Evolutionary conservation across 2,113 vertebrate species (phyloP), one percentile per base, ranked within the genome.

Genomic region (Callionymus lyra): DNA sequence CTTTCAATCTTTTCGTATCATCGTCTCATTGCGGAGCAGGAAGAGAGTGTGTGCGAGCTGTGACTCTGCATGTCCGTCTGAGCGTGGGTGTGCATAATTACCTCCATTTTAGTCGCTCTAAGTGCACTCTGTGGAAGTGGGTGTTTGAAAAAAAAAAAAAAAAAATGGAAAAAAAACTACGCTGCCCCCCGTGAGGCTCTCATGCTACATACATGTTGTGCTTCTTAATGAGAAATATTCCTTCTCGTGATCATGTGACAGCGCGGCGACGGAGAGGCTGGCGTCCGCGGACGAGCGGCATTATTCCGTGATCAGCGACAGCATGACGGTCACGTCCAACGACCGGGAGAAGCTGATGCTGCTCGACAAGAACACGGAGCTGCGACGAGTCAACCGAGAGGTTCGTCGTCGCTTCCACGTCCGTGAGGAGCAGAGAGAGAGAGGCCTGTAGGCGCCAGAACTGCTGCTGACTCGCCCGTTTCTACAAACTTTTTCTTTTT

Each of bases 331-430:
- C 59, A 87, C 85, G 44, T 86, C 77, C 10, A 77, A 68, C 1
- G 84, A 88, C 47, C 82, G 87, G 58, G 84, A 88, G 60, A 88
- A 88, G 45, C 73, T 88, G 45, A 76, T 83, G 58, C 81, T 88
- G 11, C 82, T 89, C 35, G 85, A 86, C 74, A 85, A 60, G 65
- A 88, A 83, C 79, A 82, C 84, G 0, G 87, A 85, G 63, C 80
- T 85, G 1, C 76, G 81, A 14, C 61, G 76, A 50, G 62, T 82
- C 56, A 87, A 85, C 77, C 83, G 83, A 68, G 85, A 89, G 84
- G 86, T 89, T 66, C 43, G 45, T 17, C 46, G 6, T 38, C 5
- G 1, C 27, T 38, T n/a, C n/a, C n/a, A n/a, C n/a, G n/a, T n/a
- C n/a, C n/a, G n/a, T n/a, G n/a, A n/a, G n/a, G n/a, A n/a, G n/a